A percentile compares a stretch with the other conserved stretches of the same genome.
These are phyloP conservation scores for Beroe forskalii DNA, from an alignment of 37 sponge, comb jelly and placozoan genomes.

Conservation along the genomic window DNA sequence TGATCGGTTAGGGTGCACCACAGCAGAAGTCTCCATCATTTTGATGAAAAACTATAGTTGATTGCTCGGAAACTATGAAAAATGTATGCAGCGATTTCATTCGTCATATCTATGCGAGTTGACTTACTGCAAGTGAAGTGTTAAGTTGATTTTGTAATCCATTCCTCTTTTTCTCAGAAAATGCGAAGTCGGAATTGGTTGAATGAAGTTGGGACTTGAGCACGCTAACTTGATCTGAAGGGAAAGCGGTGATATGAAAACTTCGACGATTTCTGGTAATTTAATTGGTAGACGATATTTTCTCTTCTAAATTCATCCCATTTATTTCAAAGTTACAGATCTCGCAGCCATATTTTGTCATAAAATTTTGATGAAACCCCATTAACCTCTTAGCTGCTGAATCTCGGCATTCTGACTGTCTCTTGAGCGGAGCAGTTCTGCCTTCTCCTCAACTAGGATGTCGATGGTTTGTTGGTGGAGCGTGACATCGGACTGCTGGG, in stretches of 20 bases:
- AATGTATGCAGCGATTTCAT: too few species aligned
- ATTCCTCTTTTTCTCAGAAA: conserved; percentile 17
- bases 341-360: neutral
- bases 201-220: conserved; percentile 29
- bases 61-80: too few species aligned
- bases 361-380: neutral
- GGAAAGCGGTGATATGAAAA: neutral
- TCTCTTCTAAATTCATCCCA: too few species aligned
- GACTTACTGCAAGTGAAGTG: neutral
- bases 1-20: neutral
- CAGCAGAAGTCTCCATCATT: too few species aligned
- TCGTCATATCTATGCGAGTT: too few species aligned
- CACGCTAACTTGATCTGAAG: conserved; percentile 18
- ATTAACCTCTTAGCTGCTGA: conserved; percentile 12
- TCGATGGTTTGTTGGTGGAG: conserved; percentile 60
- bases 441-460: conserved; percentile 60
- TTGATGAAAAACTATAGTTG: too few species aligned
- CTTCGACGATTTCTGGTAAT: too few species aligned
- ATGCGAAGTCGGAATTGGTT: neutral
- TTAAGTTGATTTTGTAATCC: neutral
- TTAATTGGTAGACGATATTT: too few species aligned
- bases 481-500: conserved; percentile 22
- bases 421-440: conserved; percentile 14
- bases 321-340: neutral
- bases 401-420: conserved; percentile 28